Conservation (phyloP, 2,113 vertebrate genomes). For the Pachyramphus minor region DNA sequence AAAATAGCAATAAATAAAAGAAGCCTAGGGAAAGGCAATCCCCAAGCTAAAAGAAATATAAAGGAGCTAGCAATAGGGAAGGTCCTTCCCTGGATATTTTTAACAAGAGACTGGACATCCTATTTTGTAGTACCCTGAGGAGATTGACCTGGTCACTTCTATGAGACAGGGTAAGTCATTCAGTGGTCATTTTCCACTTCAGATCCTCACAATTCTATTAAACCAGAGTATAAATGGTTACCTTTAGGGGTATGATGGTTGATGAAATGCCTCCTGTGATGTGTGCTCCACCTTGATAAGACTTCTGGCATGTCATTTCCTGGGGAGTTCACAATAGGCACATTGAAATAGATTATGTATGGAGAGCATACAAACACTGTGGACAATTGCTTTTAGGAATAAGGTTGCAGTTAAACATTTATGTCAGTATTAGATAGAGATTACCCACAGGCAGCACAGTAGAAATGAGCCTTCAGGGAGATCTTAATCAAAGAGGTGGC, state of each 20-base stretch:
- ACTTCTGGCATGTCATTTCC: not conserved
- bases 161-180: not conserved
- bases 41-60: not conserved
- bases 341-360: constrained; percentile 5
- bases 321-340: not conserved
- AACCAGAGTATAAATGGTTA: not conserved
- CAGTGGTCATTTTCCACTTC: constrained; percentile 1
- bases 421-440: not conserved
- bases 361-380: not conserved
- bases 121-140: not conserved
- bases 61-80: not conserved
- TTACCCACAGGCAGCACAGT: not conserved
- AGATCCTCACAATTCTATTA: constrained; percentile 7
- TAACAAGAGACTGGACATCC: not conserved
- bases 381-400: not conserved
- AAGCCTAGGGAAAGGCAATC: not conserved
- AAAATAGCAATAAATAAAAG: not conserved
- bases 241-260: not conserved
- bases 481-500: not conserved
- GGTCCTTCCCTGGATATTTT: not conserved
- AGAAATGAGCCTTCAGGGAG: not conserved
- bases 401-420: not conserved
- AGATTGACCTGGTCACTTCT: not conserved
- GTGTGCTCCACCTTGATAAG: not conserved
- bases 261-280: not conserved